phyloP scores from a whole-genome alignment of 2,113 vertebrate species.

The Pungitius pungitius region DNA sequence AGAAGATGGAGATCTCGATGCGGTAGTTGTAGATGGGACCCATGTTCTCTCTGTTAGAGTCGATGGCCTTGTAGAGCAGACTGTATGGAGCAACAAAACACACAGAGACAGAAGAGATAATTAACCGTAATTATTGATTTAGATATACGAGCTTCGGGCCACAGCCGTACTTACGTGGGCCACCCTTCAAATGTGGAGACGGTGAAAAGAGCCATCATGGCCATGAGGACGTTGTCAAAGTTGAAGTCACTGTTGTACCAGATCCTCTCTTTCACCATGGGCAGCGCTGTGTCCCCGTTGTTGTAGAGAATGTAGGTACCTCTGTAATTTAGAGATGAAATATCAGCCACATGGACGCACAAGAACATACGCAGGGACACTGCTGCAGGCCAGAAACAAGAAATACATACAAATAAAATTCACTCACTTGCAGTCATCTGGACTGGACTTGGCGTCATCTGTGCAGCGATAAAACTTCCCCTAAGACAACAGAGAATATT shows the following conservation, averaged over 20 bases:
- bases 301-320: conserved; percentile 96
- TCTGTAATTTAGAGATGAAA: conserved; percentile 56
- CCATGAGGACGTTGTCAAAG: conserved; percentile 96
- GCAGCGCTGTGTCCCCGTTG: conserved; percentile 90
- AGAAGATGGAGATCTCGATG: conserved; percentile 98
- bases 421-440: conserved; percentile 92
- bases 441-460: conserved; percentile 94
- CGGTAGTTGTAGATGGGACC: conserved; percentile 98
- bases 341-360: not conserved
- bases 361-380: not conserved
- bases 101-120: not conserved
- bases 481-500: conserved; percentile 66
- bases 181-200: conserved; percentile 99
- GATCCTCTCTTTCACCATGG: conserved; percentile 88
- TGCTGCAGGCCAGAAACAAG: not conserved
- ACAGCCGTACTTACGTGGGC: conserved; percentile 88
- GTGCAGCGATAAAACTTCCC: conserved; percentile 97
- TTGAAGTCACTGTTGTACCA: conserved; percentile 99
- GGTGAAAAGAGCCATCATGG: conserved; percentile 99
- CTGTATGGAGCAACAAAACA: conserved; percentile 73
- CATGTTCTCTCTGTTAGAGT: conserved; percentile 93
- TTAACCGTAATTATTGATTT: not conserved
- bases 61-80: conserved; percentile 95
- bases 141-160: not conserved
- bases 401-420: not conserved